A percentile compares a stretch with the other conserved stretches of the same genome.
Evolutionary conservation across 2,888 invertebrate genomes (phyloP).

Genomic region (Noctua janthina): DNA sequence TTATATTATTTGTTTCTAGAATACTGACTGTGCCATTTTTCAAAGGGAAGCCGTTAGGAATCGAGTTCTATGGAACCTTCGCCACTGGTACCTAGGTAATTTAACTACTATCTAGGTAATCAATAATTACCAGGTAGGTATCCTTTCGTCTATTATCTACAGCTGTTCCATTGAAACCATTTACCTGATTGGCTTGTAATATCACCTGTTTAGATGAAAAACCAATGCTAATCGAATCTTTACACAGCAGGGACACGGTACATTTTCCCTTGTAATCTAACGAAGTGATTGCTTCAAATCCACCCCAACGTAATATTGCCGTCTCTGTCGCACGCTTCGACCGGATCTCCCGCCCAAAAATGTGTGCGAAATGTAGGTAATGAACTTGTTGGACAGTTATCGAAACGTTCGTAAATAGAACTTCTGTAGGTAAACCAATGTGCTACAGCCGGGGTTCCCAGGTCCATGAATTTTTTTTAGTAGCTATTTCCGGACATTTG

Average conservation of each 20-base stretch:
- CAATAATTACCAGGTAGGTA: slow-evolving; percentile 23
- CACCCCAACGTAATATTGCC: slow-evolving; percentile 49
- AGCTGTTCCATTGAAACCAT: slow-evolving; percentile 44
- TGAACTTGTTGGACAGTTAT: slow-evolving; percentile 15
- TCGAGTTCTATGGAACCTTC: too few relatives aligned
- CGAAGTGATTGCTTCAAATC: slow-evolving; percentile 55
- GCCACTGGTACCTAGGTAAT: background rate
- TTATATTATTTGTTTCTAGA: too few relatives aligned
- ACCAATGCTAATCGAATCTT: slow-evolving; percentile 52
- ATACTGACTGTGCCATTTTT: too few relatives aligned
- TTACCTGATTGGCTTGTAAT: slow-evolving; percentile 60
- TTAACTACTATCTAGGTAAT: background rate
- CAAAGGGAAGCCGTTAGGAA: too few relatives aligned
- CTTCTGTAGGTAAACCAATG: background rate
- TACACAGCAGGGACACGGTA: slow-evolving; percentile 30
- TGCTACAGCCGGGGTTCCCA: background rate
- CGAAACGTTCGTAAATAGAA: slow-evolving; percentile 3
- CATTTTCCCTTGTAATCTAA: slow-evolving; percentile 53
- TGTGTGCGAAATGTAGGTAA: slow-evolving; percentile 26
- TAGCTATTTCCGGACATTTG: too few relatives aligned
- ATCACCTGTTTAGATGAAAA: slow-evolving; percentile 37
- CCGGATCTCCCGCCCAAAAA: slow-evolving; percentile 56
- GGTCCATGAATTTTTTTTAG: background rate
- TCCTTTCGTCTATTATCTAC: slow-evolving; percentile 21
- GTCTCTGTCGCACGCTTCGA: slow-evolving; percentile 60